Evolutionary conservation across 1,140 invertebrate species (phyloP).

Genomic region (Drosophila seguyi): DNA sequence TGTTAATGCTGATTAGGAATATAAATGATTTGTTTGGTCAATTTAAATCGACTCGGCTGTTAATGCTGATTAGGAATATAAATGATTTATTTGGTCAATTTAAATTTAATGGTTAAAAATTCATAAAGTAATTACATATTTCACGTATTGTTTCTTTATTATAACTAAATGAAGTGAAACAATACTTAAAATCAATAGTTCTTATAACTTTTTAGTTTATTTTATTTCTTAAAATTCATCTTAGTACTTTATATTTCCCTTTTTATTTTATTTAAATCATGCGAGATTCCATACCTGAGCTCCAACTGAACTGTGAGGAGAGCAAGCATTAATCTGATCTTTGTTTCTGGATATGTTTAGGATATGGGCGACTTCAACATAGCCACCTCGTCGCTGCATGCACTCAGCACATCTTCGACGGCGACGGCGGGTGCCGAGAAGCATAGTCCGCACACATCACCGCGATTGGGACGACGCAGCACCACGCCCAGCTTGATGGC

Average conservation of each 20-base stretch:
- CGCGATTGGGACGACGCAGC: slow-evolving; percentile 76
- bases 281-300: slow-evolving; percentile 8
- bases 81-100: too few species aligned
- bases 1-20: too few species aligned
- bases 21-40: too few species aligned
- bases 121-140: too few species aligned
- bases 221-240: background rate
- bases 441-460: slow-evolving; percentile 84
- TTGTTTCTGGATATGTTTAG: slow-evolving; percentile 73
- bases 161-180: too few species aligned
- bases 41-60: too few species aligned
- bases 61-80: too few species aligned
- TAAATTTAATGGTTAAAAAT: too few species aligned
- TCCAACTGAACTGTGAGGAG: slow-evolving; percentile 12
- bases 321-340: slow-evolving; percentile 31
- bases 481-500: slow-evolving; percentile 83
- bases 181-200: background rate
- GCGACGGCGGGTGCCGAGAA: slow-evolving; percentile 70
- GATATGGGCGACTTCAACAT: slow-evolving; percentile 88
- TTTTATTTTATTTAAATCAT: background rate
- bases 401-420: slow-evolving; percentile 84
- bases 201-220: too few species aligned
- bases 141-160: too few species aligned
- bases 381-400: slow-evolving; percentile 87
- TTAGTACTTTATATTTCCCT: too few species aligned